Percentiles rank a stretch among this genome's conserved stretches.
phyloP scores from a whole-genome alignment of 2,888 invertebrate genomes.

The Heliconius hortense region DNA sequence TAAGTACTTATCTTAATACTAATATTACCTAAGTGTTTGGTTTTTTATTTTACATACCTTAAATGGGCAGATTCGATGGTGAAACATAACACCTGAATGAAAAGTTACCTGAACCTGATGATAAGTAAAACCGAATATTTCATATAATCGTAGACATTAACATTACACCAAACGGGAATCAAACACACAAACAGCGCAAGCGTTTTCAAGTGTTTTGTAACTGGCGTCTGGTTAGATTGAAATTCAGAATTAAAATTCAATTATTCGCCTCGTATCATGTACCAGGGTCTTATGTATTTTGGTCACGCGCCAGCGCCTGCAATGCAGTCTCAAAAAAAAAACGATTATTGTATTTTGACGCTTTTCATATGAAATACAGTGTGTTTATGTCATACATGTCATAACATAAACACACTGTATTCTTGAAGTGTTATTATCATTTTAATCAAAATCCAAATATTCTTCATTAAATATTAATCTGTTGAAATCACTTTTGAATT shows the following conservation, averaged over 20 bases:
- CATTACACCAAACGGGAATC: neutral
- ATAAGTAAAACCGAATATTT: neutral
- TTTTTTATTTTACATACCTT: no score
- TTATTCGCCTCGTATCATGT: neutral
- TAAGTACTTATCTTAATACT: no score
- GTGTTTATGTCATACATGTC: neutral
- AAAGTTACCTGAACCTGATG: no score
- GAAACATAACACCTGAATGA: no score
- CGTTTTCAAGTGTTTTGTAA: neutral
- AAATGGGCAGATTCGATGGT: no score
- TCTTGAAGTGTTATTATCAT: no score
- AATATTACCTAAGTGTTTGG: no score
- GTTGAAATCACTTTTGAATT: no score
- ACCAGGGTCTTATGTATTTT: constrained; percentile 14
- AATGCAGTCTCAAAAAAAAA: constrained; percentile 23
- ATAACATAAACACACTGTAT: no score
- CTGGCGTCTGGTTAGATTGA: neutral
- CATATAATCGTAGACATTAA: neutral
- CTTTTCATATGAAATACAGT: neutral
- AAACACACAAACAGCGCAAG: neutral
- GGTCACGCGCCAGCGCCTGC: constrained; percentile 30
- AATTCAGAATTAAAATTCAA: constrained; percentile 25
- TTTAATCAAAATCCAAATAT: no score
- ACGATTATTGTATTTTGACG: constrained; percentile 6
- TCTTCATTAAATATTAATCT: no score